Percentiles rank a stretch among this genome's conserved stretches.
These are phyloP conservation scores for Rotaria macrura DNA, from an alignment of 2,888 invertebrate species.

Conservation along the genomic window DNA sequence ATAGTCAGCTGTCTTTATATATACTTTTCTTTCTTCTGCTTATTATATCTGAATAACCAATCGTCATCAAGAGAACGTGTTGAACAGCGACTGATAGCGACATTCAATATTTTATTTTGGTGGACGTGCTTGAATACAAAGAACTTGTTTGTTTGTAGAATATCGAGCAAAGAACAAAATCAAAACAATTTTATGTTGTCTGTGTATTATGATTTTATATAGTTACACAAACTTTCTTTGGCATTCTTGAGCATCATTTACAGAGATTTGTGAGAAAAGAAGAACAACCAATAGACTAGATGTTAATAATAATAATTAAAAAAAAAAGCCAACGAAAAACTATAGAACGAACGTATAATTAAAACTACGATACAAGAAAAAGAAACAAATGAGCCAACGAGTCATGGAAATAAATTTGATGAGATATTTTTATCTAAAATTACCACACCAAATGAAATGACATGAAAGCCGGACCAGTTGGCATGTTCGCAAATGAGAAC, in stretches of 20 bases:
- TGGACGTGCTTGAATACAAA: too few relatives aligned
- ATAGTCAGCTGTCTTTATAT: neutral
- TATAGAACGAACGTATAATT: neutral
- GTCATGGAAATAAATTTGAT: neutral
- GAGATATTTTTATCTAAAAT: neutral
- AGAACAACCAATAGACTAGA: neutral
- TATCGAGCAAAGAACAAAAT: neutral
- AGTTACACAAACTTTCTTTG: neutral
- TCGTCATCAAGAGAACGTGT: neutral
- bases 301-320: neutral
- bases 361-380: neutral
- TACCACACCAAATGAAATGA: neutral
- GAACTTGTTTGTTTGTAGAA: too few relatives aligned
- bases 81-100: neutral
- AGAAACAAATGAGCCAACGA: too few relatives aligned
- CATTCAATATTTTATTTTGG: neutral
- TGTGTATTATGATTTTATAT: neutral
- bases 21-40: neutral
- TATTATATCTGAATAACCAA: neutral
- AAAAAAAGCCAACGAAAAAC: neutral
- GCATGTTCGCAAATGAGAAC: neutral
- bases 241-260: neutral
- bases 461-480: neutral
- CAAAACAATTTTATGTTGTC: neutral
- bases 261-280: neutral